Conservation (phyloP, 2,797 vertebrate genomes). For the Coranthus polyacanthus region DNA sequence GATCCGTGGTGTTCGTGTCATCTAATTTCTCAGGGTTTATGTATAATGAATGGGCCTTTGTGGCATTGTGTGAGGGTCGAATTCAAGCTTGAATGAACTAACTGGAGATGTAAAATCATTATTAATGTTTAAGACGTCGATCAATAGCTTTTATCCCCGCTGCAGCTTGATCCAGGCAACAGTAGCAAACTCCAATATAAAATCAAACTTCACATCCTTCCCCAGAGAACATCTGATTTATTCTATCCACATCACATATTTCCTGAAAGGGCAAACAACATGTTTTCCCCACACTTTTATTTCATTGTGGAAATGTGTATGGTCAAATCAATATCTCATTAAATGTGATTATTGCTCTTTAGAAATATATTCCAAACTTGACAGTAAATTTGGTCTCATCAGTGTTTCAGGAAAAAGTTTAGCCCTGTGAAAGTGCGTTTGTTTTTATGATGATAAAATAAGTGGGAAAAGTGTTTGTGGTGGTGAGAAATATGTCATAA, state of each 20-base stretch:
- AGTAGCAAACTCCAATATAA: slow-evolving; percentile 34
- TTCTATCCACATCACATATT: slow-evolving; percentile 26
- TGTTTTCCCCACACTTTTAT: background rate
- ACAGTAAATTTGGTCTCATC: too few relatives aligned
- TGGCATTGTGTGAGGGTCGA: background rate
- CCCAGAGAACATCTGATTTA: slow-evolving; percentile 10
- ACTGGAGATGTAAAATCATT: slow-evolving; percentile 23
- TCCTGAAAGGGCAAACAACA: slow-evolving; percentile 23
- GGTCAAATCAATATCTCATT: slow-evolving; percentile 46
- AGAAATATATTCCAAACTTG: too few relatives aligned
- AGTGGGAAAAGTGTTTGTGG: slow-evolving; percentile 4
- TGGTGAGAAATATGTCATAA: slow-evolving; percentile 17
- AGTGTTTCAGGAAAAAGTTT: too few relatives aligned
- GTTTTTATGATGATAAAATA: too few relatives aligned
- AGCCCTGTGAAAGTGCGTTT: too few relatives aligned
- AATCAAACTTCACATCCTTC: slow-evolving; percentile 21
- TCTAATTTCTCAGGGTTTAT: slow-evolving; percentile 7
- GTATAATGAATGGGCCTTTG: background rate
- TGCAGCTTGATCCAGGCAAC: slow-evolving; percentile 12
- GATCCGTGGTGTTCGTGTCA: background rate
- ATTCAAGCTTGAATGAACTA: slow-evolving; percentile 1
- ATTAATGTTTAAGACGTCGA: slow-evolving; percentile 47
- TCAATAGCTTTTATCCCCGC: slow-evolving; percentile 40
- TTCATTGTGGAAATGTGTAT: background rate
- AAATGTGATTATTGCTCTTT: slow-evolving; percentile 14